Conservation (phyloP, 2,888 invertebrate genomes). For the Thelaira solivaga region DNA sequence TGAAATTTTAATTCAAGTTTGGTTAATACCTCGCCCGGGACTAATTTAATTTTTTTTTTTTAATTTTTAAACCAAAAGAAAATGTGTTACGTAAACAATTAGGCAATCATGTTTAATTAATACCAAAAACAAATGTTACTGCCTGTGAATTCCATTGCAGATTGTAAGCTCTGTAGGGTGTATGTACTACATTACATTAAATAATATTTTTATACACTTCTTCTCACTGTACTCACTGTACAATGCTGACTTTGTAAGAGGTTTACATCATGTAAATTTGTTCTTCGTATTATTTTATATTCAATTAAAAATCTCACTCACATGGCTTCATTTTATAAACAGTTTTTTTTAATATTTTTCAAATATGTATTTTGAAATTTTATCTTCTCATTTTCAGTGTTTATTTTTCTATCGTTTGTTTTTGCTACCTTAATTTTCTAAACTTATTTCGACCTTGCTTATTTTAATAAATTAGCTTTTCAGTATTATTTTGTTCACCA, state of each 20-base stretch:
- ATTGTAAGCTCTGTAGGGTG: too few species aligned
- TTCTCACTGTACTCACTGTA: neutral
- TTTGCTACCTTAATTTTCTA: neutral
- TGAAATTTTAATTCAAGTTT: too few species aligned
- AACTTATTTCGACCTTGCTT: constrained; percentile 18
- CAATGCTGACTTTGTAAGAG: neutral
- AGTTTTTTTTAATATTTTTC: neutral
- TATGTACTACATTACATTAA: too few species aligned
- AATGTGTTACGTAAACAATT: too few species aligned
- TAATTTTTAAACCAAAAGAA: too few species aligned
- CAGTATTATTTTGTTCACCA: constrained; percentile 1
- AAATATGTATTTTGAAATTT: constrained; percentile 7
- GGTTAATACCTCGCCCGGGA: too few species aligned
- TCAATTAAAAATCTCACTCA: neutral
- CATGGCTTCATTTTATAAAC: constrained; percentile 2
- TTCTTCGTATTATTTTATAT: neutral
- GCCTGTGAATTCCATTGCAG: too few species aligned
- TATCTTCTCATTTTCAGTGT: constrained; percentile 1
- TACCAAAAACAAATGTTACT: too few species aligned
- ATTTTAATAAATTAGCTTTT: neutral
- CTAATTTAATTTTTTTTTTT: too few species aligned
- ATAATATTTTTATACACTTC: neutral
- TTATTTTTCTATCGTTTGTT: neutral
- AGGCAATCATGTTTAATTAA: too few species aligned
- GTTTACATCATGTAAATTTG: neutral